Base-by-base conservation (phyloP, 1,140 invertebrate species). In the Drosophila lowei region DNA sequence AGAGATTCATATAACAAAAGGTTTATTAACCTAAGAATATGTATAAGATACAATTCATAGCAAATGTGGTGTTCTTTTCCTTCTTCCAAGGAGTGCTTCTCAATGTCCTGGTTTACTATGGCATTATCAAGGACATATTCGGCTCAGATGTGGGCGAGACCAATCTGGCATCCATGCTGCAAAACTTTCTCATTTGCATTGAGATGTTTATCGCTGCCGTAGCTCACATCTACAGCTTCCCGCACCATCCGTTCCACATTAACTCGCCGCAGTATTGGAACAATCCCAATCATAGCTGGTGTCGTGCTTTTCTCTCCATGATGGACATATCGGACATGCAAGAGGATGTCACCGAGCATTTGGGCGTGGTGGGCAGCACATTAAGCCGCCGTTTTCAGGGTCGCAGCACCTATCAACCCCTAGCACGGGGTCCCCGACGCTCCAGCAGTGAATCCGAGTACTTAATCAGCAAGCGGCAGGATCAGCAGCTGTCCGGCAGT, bases 201-300 rank as follows among this genome's bases (percentile, higher is more conserved):
- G 98, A 99, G 92, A 99, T 99, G 98, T 98, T 99, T 90, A 90
- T 99, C 72, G 98, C 98, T 8, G 97, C 98, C 0, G 94, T 99
- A 11, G 98, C 97, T 3, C 98, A 99, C 92, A 97, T 98, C 90
- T 99, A 97, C 92, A 97, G 97, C 71, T 99, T 99, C 91, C 97
- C 97, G 23, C 96, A 98, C 91, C 95, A 96, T 91, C 96, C 97
- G 9, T 99, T 96, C 71, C 91, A 91, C 53, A 90, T 91, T 6
- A 91, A 91, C 47, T 90, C 84, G 47, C 89, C 92, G 46, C 90
- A 93, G 63, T 92, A 92, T 52, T 92, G 91, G 72, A 90, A 84
- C 44, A 91, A 91, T 76, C 75, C 79, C 0, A 83, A 90, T 38
- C 77, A 88, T 34, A 91, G 83, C 67, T 94, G 94, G 88, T 93